phyloP scores from a whole-genome alignment of 2,888 invertebrate genomes.

The Zonitis immaculata region DNA sequence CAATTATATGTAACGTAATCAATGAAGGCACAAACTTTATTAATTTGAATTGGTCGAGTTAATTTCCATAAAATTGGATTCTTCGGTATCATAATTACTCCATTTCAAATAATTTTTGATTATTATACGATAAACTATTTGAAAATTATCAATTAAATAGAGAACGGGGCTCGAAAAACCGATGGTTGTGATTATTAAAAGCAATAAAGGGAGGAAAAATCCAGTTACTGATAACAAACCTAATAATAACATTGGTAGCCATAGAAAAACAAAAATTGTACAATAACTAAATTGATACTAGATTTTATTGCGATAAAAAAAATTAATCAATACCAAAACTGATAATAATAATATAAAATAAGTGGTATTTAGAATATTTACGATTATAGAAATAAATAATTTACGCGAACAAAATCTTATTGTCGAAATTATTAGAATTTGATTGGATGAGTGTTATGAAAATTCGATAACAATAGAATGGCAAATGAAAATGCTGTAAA shows the following conservation, averaged over 20 bases:
- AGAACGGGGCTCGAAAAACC: slow-evolving; percentile 9
- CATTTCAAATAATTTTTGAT: neutral
- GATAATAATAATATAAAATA: slow-evolving; percentile 2
- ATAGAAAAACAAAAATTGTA: slow-evolving; percentile 7
- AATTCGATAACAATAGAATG: slow-evolving; percentile 5
- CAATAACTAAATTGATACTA: slow-evolving; percentile 3
- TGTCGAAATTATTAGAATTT: neutral
- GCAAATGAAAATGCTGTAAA: slow-evolving; percentile 1
- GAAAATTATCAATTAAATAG: slow-evolving; percentile 5
- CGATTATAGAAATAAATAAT: neutral
- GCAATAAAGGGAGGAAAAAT: neutral
- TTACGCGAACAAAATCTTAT: neutral
- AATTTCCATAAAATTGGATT: too few relatives aligned
- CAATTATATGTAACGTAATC: too few relatives aligned
- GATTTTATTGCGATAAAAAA: slow-evolving; percentile 5
- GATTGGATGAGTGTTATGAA: too few relatives aligned
- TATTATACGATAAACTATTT: neutral
- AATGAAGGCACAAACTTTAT: too few relatives aligned
- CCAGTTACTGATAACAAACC: neutral
- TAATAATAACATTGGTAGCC: slow-evolving; percentile 6
- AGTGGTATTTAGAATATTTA: neutral
- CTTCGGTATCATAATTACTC: neutral
- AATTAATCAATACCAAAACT: slow-evolving; percentile 10
- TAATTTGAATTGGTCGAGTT: too few relatives aligned
- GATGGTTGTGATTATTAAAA: neutral